A percentile compares a stretch with the other conserved stretches of the same genome.
Evolutionary conservation across 2,888 invertebrate species (phyloP).

Genomic region (Apodemia mormo): DNA sequence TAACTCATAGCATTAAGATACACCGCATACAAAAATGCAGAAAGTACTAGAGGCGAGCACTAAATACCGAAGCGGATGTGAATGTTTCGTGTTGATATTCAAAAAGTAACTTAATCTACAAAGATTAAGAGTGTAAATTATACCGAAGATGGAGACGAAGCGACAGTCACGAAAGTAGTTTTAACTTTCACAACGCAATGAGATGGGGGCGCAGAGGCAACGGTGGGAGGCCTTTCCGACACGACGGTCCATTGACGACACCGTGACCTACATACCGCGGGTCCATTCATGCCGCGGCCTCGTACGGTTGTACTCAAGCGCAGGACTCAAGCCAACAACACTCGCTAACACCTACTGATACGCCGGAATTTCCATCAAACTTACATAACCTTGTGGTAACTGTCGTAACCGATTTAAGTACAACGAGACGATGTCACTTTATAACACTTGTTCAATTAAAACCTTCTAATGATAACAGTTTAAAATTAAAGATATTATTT

Average conservation of each 20-base stretch:
- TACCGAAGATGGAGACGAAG: constrained; percentile 43
- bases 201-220: constrained; percentile 68
- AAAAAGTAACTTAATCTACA: constrained; percentile 70
- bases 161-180: constrained; percentile 78
- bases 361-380: constrained; percentile 70
- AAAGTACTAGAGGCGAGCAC: constrained; percentile 66
- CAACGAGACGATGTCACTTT: constrained; percentile 62
- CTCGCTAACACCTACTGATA: constrained; percentile 49
- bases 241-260: constrained; percentile 79
- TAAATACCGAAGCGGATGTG: constrained; percentile 77
- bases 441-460: constrained; percentile 77
- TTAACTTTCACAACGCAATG: constrained; percentile 78
- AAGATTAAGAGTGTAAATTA: constrained; percentile 68
- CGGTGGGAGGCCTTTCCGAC: constrained; percentile 69
- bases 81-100: constrained; percentile 58
- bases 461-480: constrained; percentile 53
- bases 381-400: constrained; percentile 63
- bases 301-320: constrained; percentile 51
- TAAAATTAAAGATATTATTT: constrained; percentile 45
- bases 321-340: constrained; percentile 62
- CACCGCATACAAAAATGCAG: constrained; percentile 45
- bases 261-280: constrained; percentile 78
- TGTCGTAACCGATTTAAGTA: constrained; percentile 13
- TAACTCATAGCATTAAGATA: constrained; percentile 51
- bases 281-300: constrained; percentile 78